These are phyloP conservation scores for Tenualosa thibaudeaui DNA, from an alignment of 2,797 vertebrate species.

Conservation along the genomic window DNA sequence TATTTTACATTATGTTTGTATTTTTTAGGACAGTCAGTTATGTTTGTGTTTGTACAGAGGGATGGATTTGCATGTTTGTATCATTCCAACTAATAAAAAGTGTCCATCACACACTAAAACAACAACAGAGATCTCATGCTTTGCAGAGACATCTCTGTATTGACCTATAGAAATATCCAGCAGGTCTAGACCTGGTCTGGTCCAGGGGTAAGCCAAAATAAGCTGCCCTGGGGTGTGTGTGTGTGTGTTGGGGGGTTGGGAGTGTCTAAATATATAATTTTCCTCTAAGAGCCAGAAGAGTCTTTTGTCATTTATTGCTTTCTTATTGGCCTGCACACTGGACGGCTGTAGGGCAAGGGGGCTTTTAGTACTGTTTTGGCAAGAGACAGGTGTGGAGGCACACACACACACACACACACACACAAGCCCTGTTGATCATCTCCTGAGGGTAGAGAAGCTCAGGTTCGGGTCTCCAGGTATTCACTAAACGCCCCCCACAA, in stretches of 20 bases:
- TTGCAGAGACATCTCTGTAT: too few relatives aligned
- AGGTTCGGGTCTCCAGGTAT: background rate
- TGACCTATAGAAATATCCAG: too few relatives aligned
- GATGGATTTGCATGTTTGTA: too few relatives aligned
- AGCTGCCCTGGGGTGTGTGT: background rate
- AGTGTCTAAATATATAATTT: slow-evolving; percentile 7
- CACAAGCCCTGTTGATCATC: background rate
- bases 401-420: slow-evolving; percentile 18
- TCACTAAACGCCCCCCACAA: background rate
- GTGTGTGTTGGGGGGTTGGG: slow-evolving; percentile 8
- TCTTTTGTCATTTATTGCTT: slow-evolving; percentile 25
- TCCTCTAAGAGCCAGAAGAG: background rate
- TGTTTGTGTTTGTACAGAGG: too few relatives aligned
- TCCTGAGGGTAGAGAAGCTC: background rate
- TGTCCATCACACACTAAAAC: too few relatives aligned
- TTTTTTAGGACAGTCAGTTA: too few relatives aligned
- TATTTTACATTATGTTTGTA: too few relatives aligned
- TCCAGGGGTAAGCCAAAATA: too few relatives aligned
- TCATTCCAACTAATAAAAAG: too few relatives aligned
- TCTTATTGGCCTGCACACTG: slow-evolving; percentile 27
- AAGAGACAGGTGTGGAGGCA: slow-evolving; percentile 53
- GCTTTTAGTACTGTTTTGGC: slow-evolving; percentile 44
- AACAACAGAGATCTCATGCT: too few relatives aligned
- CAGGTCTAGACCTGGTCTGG: too few relatives aligned
- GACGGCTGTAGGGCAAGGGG: slow-evolving; percentile 54